Conservation (phyloP, 2,797 vertebrate species). For the Megaceryle alcyon region DNA sequence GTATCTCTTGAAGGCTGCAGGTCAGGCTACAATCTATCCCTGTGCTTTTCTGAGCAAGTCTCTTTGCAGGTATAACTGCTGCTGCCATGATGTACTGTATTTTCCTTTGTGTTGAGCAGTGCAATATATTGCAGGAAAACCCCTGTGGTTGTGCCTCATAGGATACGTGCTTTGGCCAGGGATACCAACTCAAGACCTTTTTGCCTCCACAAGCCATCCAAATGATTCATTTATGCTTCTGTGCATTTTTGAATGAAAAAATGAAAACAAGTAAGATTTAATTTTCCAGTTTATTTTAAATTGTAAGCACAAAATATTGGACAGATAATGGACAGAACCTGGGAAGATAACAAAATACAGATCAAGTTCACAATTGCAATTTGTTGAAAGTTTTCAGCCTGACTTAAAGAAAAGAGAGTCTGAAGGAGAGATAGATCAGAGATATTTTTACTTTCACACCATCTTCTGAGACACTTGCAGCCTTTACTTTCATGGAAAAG, state of each 20-base stretch:
- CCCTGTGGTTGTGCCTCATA: background rate
- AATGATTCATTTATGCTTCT: background rate
- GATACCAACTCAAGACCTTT: background rate
- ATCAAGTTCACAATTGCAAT: background rate
- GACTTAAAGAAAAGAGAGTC: background rate
- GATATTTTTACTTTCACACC: constrained; percentile 12
- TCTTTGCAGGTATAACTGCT: background rate
- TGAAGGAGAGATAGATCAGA: background rate
- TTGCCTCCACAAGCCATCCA: background rate
- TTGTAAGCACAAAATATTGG: background rate
- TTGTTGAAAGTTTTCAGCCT: background rate
- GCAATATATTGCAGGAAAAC: background rate
- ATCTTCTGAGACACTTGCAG: background rate
- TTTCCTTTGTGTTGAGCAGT: background rate
- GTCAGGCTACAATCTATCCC: background rate
- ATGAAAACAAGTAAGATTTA: background rate
- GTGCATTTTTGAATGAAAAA: background rate
- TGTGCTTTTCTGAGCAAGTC: background rate
- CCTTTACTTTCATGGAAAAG: background rate
- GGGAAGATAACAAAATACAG: background rate
- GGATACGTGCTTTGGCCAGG: background rate
- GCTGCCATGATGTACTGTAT: background rate
- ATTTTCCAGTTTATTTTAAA: background rate
- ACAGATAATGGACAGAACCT: background rate
- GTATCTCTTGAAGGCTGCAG: background rate